These are phyloP conservation scores for Calidris pygmaea DNA, from an alignment of 2,113 vertebrate genomes.

Conservation along the genomic window DNA sequence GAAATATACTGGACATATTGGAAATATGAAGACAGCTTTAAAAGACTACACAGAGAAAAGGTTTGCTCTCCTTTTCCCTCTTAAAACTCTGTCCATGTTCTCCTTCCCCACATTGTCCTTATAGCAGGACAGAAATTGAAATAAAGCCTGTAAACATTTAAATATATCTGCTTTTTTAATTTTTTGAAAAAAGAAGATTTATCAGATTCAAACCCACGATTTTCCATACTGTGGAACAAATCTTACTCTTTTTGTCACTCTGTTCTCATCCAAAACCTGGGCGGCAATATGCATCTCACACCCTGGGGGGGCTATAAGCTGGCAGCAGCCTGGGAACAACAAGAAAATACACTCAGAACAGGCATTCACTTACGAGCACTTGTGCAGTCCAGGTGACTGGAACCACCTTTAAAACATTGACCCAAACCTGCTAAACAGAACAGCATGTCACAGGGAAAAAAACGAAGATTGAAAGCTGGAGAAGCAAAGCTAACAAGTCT, in stretches of 20 bases:
- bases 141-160: neutral
- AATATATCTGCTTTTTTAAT: neutral
- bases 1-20: accelerated
- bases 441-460: neutral
- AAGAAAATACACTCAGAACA: neutral
- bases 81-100: neutral
- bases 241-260: neutral
- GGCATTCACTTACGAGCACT: neutral
- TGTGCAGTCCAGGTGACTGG: neutral
- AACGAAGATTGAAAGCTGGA: neutral
- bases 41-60: neutral
- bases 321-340: neutral
- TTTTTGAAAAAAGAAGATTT: neutral
- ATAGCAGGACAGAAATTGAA: neutral
- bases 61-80: neutral
- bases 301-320: accelerated
- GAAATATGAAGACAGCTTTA: neutral
- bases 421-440: neutral
- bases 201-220: neutral
- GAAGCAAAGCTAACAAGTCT: neutral
- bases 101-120: neutral
- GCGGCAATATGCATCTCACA: neutral
- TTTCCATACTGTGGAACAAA: neutral
- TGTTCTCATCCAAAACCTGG: neutral
- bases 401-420: neutral